Evolutionary conservation across 2,797 vertebrate genomes (phyloP).

Genomic region (Peromyscus eremicus): DNA sequence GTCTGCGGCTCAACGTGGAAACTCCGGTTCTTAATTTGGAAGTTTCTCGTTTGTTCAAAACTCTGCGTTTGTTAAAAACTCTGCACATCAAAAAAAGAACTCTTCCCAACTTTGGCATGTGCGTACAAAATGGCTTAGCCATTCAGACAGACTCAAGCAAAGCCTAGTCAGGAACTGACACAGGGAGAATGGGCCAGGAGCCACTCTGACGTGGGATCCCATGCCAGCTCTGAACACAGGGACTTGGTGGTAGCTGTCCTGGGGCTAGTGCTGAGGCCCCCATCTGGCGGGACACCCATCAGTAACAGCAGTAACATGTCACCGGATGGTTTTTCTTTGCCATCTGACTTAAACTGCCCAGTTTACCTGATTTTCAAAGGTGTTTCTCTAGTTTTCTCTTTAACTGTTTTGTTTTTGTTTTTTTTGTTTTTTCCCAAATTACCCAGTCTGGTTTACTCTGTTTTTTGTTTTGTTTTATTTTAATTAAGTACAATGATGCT

Average conservation of each 20-base stretch:
- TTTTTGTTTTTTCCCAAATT: neutral
- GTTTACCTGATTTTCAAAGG: neutral
- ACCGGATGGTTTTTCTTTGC: neutral
- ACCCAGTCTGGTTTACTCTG: neutral
- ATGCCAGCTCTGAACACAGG: neutral
- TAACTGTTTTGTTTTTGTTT: neutral
- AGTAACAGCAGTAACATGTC: neutral
- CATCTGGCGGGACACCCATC: neutral
- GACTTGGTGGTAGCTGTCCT: neutral
- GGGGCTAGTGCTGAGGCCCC: neutral
- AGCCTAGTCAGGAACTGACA: neutral
- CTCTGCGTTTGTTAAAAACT: neutral
- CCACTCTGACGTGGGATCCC: neutral
- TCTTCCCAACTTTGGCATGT: neutral
- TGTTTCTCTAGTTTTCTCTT: neutral
- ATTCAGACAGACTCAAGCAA: neutral
- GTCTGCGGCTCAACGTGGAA: neutral
- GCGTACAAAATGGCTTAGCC: neutral
- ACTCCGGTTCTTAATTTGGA: neutral
- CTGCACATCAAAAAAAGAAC: neutral
- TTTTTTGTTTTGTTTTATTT: neutral
- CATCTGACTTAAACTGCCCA: neutral
- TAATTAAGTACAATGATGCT: neutral
- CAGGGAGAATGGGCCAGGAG: neutral
- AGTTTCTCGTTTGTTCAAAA: neutral